Evolutionary conservation across 2,113 vertebrate genomes (phyloP).

Genomic region (Crotalus horridus): DNA sequence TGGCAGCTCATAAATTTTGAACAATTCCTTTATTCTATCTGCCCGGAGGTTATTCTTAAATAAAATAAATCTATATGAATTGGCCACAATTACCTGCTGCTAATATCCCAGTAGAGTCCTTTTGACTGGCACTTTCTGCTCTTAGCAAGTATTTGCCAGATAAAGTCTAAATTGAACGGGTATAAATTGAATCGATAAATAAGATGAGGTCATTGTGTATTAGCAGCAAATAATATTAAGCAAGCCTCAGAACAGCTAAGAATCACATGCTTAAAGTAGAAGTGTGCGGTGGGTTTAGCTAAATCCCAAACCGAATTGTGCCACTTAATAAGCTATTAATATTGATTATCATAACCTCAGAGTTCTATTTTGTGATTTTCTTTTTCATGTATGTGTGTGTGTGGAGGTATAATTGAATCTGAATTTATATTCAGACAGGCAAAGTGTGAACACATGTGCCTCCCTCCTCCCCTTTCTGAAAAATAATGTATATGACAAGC

Average conservation of each 20-base stretch:
- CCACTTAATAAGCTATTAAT: not conserved
- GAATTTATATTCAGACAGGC: not conserved
- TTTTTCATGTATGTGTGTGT: not conserved
- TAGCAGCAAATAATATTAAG: not conserved
- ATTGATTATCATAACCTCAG: not conserved
- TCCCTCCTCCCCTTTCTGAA: not conserved
- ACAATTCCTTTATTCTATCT: not conserved
- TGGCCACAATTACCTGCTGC: not conserved
- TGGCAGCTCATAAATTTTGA: not conserved
- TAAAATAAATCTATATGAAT: not conserved
- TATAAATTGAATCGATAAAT: not conserved
- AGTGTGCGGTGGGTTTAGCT: not conserved
- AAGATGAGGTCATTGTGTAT: not conserved
- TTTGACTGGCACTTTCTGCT: not conserved
- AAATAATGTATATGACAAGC: not conserved
- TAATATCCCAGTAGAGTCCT: not conserved
- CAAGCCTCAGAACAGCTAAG: not conserved
- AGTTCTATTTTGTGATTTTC: not conserved
- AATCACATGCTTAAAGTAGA: not conserved
- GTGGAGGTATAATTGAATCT: not conserved
- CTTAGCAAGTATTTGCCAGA: not conserved
- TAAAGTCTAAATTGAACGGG: not conserved
- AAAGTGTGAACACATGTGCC: not conserved
- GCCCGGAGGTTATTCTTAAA: not conserved
- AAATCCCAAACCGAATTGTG: not conserved